Conservation (phyloP, 2,113 vertebrate genomes). For the Crotophaga sulcirostris region DNA sequence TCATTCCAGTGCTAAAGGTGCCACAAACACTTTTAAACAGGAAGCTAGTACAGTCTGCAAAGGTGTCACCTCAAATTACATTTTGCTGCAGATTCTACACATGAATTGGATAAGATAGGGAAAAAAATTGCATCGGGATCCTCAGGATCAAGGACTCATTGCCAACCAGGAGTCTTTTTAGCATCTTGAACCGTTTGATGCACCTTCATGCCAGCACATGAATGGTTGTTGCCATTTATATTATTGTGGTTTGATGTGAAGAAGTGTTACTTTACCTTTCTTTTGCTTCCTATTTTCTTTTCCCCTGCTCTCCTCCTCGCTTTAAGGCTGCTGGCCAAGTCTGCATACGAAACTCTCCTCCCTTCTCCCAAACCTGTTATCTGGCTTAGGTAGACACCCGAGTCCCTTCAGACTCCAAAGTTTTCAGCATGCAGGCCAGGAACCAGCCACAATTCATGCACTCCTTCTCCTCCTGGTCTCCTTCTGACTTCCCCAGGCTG, state of each 20-base stretch:
- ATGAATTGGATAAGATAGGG: neutral
- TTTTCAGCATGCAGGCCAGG: slow-evolving; percentile 11
- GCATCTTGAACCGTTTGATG: neutral
- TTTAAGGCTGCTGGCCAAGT: neutral
- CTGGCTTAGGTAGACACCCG: slow-evolving; percentile 26
- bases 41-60: neutral
- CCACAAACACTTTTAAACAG: neutral
- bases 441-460: neutral
- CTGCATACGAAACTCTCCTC: neutral
- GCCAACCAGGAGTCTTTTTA: neutral
- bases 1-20: neutral
- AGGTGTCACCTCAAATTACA: neutral
- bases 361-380: slow-evolving; percentile 11
- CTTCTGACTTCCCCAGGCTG: neutral
- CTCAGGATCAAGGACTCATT: neutral
- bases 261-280: slow-evolving; percentile 14
- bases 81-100: neutral
- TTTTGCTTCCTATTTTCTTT: neutral
- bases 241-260: neutral
- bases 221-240: neutral
- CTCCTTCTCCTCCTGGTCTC: neutral
- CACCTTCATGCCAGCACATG: neutral
- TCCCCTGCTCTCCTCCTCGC: neutral
- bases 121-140: neutral
- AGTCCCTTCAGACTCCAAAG: neutral